Conservation (phyloP, 2,888 invertebrate species). For the Hirtodrosophila cameraria region DNA sequence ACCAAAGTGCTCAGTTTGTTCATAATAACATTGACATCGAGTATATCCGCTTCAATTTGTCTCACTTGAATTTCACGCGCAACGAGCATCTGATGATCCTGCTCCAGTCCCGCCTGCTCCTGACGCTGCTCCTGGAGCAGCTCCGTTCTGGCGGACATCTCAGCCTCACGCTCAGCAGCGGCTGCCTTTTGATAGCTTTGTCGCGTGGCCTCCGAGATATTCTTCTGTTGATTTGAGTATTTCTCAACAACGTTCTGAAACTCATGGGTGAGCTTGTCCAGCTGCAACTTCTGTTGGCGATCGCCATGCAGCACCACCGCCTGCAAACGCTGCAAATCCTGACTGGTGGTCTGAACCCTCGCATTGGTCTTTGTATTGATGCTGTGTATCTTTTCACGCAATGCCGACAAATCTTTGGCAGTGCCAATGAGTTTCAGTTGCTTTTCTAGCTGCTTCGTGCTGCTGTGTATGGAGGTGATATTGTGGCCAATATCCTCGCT, state of each 20-base stretch:
- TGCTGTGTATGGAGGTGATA: conserved; percentile 90
- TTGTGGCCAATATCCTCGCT: conserved; percentile 93
- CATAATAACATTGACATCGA: conserved; percentile 94
- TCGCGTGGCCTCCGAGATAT: conserved; percentile 89
- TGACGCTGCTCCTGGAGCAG: conserved; percentile 82
- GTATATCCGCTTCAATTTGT: conserved; percentile 91
- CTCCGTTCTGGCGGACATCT: conserved; percentile 73
- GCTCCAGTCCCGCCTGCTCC: conserved; percentile 85
- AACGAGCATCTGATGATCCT: conserved; percentile 91
- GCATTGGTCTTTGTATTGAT: conserved; percentile 91
- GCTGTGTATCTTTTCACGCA: conserved; percentile 89
- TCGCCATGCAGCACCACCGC: conserved; percentile 89
- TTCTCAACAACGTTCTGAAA: conserved; percentile 91
- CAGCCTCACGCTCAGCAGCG: conserved; percentile 83
- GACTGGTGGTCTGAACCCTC: conserved; percentile 89
- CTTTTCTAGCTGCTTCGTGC: conserved; percentile 89
- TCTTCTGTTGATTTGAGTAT: conserved; percentile 91
- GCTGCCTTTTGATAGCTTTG: conserved; percentile 75
- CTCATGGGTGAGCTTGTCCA: conserved; percentile 92
- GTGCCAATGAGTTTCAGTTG: conserved; percentile 91
- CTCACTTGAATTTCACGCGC: conserved; percentile 92
- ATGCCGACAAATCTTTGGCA: conserved; percentile 88
- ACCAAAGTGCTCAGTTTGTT: conserved; percentile 89
- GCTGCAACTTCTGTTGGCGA: conserved; percentile 92
- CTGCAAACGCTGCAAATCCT: conserved; percentile 89